Percentiles rank a stretch among this genome's conserved stretches.
These are phyloP conservation scores for Astur gentilis DNA, from an alignment of 2,113 vertebrate genomes.

Conservation along the genomic window DNA sequence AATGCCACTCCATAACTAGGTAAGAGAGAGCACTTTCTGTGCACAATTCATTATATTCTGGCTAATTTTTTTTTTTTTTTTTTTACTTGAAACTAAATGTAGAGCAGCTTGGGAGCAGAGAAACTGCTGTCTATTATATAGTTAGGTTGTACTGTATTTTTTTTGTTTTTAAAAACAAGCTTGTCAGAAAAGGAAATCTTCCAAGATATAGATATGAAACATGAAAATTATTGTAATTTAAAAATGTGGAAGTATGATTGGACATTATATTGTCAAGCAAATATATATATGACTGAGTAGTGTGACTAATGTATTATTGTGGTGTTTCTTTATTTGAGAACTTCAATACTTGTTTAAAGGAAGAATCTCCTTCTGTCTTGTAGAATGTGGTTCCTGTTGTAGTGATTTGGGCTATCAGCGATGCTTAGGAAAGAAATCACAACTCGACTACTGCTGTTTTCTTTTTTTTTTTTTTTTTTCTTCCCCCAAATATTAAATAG, in stretches of 20 bases:
- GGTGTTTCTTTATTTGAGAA: not conserved
- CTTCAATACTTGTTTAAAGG: not conserved
- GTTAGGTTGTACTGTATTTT: not conserved
- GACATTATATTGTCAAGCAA: not conserved
- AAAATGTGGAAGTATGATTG: not conserved
- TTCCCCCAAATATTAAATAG: not conserved
- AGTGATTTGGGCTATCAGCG: not conserved
- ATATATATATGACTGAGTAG: not conserved
- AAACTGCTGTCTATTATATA: not conserved
- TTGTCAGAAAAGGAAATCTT: not conserved
- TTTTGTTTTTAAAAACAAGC: not conserved
- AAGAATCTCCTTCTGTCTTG: not conserved
- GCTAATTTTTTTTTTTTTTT: not conserved
- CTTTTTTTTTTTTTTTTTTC: not conserved
- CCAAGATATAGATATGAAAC: not conserved
- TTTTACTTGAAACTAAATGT: not conserved
- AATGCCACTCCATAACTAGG: not conserved
- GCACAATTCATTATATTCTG: not conserved
- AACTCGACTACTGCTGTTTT: not conserved
- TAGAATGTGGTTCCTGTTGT: not conserved
- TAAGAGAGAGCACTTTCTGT: not conserved
- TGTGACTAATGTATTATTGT: not conserved
- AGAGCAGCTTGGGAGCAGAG: not conserved
- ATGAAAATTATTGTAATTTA: not conserved
- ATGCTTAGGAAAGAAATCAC: not conserved